These are phyloP conservation scores for Alloscopus bannaensis DNA, from an alignment of 2,888 invertebrate genomes.

Conservation along the genomic window DNA sequence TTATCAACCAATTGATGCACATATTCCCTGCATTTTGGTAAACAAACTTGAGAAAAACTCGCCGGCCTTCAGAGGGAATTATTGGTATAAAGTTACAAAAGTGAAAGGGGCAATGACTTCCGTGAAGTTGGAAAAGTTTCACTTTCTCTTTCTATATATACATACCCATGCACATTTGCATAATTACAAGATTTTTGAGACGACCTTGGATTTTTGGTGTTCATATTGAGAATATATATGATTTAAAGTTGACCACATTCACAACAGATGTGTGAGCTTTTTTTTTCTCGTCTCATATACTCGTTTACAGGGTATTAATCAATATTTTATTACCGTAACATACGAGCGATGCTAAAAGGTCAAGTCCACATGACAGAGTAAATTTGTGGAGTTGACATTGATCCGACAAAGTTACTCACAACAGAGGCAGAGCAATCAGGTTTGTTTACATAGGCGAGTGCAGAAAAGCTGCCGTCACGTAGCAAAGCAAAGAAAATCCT, in stretches of 20 bases:
- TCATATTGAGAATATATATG: conserved; percentile 11
- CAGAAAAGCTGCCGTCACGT: conserved; percentile 14
- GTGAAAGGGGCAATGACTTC: conserved; percentile 52
- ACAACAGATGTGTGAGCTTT: background rate
- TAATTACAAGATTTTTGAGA: conserved; percentile 51
- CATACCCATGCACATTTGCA: conserved; percentile 40
- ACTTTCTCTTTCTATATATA: conserved; percentile 39
- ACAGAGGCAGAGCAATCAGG: conserved; percentile 18
- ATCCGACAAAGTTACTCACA: conserved; percentile 36
- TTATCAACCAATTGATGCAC: background rate
- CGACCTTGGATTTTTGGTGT: conserved; percentile 46
- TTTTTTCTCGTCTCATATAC: background rate
- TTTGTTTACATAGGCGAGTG: conserved; percentile 8
- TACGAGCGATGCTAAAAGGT: conserved; percentile 33
- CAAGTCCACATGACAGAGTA: conserved; percentile 11
- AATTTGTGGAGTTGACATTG: conserved; percentile 19
- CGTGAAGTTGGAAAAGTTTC: conserved; percentile 36
- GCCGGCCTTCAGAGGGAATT: too few species aligned
- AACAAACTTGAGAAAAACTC: too few species aligned
- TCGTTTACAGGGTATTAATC: background rate
- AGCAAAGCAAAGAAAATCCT: background rate
- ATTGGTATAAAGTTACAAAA: too few species aligned
- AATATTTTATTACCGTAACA: conserved; percentile 37
- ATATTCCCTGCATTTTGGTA: background rate
- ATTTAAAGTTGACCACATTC: background rate